phyloP scores from a whole-genome alignment of 2,888 invertebrate species.

The Dromius quadrimaculatus region DNA sequence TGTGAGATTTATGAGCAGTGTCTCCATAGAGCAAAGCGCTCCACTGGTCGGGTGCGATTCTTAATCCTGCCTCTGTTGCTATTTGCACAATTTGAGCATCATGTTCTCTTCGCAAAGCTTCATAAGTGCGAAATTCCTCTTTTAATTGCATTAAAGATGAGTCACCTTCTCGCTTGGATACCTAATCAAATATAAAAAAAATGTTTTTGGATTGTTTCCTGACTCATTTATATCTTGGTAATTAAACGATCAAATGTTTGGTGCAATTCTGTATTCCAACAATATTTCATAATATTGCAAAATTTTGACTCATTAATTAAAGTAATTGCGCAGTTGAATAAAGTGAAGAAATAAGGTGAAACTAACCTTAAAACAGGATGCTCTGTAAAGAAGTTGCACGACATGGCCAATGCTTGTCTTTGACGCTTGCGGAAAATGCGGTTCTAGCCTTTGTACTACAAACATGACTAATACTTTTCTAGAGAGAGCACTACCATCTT shows the following conservation, averaged over 20 bases:
- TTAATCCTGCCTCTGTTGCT: slow-evolving; percentile 94
- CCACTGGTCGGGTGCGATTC: slow-evolving; percentile 99
- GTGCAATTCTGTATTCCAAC: too few relatives aligned
- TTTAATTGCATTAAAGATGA: slow-evolving; percentile 98
- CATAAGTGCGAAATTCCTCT: slow-evolving; percentile 96
- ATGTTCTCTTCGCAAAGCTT: slow-evolving; percentile 92
- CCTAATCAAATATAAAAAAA: slow-evolving; percentile 72
- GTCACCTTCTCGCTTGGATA: slow-evolving; percentile 95
- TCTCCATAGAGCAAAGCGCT: slow-evolving; percentile 96
- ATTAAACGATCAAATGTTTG: too few relatives aligned
- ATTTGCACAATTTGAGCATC: slow-evolving; percentile 99
- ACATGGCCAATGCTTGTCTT: slow-evolving; percentile 99
- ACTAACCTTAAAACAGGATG: slow-evolving; percentile 95
- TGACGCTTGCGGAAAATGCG: slow-evolving; percentile 95
- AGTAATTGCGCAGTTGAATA: not conserved
- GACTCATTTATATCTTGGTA: too few relatives aligned
- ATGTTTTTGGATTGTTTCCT: too few relatives aligned
- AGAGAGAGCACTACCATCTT: slow-evolving; percentile 94
- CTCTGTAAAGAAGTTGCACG: slow-evolving; percentile 96
- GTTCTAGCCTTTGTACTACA: slow-evolving; percentile 95
- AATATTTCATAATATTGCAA: slow-evolving; percentile 29
- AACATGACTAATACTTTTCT: slow-evolving; percentile 97
- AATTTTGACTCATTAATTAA: not conserved
- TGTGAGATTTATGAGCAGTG: slow-evolving; percentile 94
- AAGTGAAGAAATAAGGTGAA: not conserved